Percentiles rank a stretch among this genome's conserved stretches.
phyloP scores from a whole-genome alignment of 2,888 invertebrate genomes.

The Blastobasis adustella region DNA sequence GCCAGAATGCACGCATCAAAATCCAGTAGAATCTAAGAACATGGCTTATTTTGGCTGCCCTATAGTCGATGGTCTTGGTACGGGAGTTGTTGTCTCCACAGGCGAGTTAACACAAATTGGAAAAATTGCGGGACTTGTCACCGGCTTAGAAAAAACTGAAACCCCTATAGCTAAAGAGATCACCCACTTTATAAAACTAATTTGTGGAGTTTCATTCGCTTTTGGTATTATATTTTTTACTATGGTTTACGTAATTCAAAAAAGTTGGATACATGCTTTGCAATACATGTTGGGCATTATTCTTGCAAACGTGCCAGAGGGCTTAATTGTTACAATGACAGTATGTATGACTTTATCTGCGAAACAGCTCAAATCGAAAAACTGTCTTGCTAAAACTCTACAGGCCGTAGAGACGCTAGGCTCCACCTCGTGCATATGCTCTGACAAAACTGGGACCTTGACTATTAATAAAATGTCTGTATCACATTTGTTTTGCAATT shows the following conservation, averaged over 20 bases:
- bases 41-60: conserved; percentile 88
- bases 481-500: conserved; percentile 81
- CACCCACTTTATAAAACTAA: conserved; percentile 82
- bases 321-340: conserved; percentile 83
- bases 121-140: conserved; percentile 80
- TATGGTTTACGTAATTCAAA: conserved; percentile 79
- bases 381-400: conserved; percentile 85
- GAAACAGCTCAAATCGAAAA: conserved; percentile 82
- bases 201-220: conserved; percentile 78
- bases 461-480: conserved; percentile 83
- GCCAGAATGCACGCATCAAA: conserved; percentile 77
- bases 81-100: conserved; percentile 78
- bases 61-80: conserved; percentile 81
- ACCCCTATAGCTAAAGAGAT: conserved; percentile 88
- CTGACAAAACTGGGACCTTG: conserved; percentile 86
- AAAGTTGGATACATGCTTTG: conserved; percentile 80
- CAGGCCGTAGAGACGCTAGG: conserved; percentile 87
- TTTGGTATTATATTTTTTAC: conserved; percentile 82
- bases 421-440: conserved; percentile 86
- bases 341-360: conserved; percentile 85
- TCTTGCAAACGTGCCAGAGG: conserved; percentile 87
- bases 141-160: conserved; percentile 77
- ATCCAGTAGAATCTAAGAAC: conserved; percentile 85
- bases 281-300: conserved; percentile 83
- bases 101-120: conserved; percentile 82